Base-by-base conservation (phyloP, 2,888 invertebrate genomes). In the Beris chalybata region DNA sequence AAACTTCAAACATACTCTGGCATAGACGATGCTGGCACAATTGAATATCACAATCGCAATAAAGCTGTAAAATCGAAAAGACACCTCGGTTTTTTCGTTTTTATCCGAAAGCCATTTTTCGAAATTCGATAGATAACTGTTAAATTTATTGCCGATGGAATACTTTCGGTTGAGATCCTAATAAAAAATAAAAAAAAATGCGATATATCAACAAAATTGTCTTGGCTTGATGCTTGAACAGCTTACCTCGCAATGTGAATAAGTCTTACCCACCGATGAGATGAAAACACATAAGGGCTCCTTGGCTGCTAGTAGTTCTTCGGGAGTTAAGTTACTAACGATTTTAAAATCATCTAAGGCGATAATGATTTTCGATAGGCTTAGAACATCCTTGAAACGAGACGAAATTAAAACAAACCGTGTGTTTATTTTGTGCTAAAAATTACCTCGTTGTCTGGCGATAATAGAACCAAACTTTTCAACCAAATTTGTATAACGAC, bases 1-100 rank as follows among this genome's bases (percentile, higher is more conserved):
- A 2, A 48, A 0, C 74, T 63, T 74, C 38, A 75, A 12, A 53
- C 63, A 66, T 64, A 80, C 77, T 64, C 77, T 75, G 4, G 75
- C 71, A 48, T 81, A 81, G 3, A 77, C 75, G 22, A 81, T 73
- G 4, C 73, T 71, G 0, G 79, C 74, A 54, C 81, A 81, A 58
- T 81, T 79, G 56, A 76, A 79, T 15, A 81, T 76, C 15, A 79
- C 78, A 66, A 80, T 77, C 1, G 79, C 80, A 56, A 81, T 70
- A 45, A 80, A 78, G 56, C 79, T 80, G 65, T 76, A 80, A 67
- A 79, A 79, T 7, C 79, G 76, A 66, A 76, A 71, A 0, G 72
- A 67, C 13, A 77, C 58, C 57, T 80, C 80, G 0, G 76, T 71
- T 5, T 76, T 76, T 31, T 75, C 76, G 13, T 71, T 71, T 65